phyloP scores from a whole-genome alignment of 2,797 vertebrate species.

The Centropyge bicolor region DNA sequence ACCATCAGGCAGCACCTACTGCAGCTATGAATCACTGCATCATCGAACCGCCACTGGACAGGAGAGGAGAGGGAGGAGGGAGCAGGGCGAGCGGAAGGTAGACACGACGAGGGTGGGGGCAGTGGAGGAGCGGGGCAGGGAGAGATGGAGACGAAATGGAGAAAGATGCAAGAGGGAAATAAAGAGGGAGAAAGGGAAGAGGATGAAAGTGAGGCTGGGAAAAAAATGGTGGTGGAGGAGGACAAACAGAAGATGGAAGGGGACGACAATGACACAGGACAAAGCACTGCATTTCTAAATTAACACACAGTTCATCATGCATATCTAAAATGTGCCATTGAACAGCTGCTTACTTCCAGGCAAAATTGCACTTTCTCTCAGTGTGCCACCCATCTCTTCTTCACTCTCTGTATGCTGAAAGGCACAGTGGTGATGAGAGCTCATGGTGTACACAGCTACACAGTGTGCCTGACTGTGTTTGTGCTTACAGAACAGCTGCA shows the following conservation, averaged over 20 bases:
- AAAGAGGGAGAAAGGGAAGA: conserved; percentile 4
- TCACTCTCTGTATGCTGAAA: conserved; percentile 15
- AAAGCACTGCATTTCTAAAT: conserved; percentile 17
- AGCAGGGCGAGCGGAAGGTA: conserved; percentile 7
- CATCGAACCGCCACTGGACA: conserved; percentile 76
- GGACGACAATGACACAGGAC: neutral
- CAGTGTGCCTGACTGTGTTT: conserved; percentile 44
- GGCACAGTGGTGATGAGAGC: conserved; percentile 14
- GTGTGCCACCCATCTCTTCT: neutral
- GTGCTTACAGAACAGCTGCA: conserved; percentile 67
- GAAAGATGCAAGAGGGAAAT: conserved; percentile 16
- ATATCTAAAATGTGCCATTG: neutral
- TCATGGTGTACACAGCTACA: conserved; percentile 22
- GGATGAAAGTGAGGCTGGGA: neutral
- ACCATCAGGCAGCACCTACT: conserved; percentile 80
- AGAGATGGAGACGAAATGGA: conserved; percentile 26
- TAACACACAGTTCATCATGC: neutral
- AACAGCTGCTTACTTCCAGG: conserved; percentile 24
- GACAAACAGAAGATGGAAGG: neutral
- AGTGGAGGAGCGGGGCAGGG: conserved; percentile 16
- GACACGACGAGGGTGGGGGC: conserved; percentile 31
- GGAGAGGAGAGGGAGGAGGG: conserved; percentile 50
- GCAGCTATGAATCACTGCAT: conserved; percentile 86
- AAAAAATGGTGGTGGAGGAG: neutral
- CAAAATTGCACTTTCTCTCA: conserved; percentile 35